Base-by-base conservation (phyloP, 2,113 vertebrate species). In the Laterallus jamaicensis region DNA sequence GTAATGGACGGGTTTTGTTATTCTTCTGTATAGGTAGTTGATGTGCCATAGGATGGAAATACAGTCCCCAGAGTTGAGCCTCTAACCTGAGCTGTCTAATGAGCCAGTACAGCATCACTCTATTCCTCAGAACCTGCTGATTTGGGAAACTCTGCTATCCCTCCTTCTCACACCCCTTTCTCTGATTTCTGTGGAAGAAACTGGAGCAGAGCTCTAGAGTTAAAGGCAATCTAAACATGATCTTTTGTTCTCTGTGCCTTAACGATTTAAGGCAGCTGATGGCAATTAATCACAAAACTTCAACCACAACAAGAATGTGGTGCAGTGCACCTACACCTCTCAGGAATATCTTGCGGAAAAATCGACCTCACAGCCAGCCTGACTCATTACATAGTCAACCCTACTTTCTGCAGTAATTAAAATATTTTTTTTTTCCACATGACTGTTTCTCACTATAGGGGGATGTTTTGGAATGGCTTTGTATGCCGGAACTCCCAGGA, bases 281-380 rank as follows among this genome's bases (percentile, higher is more conserved):
- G n/a, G 60, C 19, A 69, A 62, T 92, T 80, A 73, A 95, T 85
- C 55, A 90, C 54, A 74, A 50, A 66, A 50, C 62, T 92, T 90
- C 47, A 73, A 56, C 19, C 28, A 52, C 50, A 68, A 60, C 0
- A 1, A 82, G 47, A 90, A 62, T 32, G 24, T 1, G 5, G 3
- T 25, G 29, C 31, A 52, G 10, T 12, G 25, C 76, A 70, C 67
- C 74, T 62, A 75, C 58, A 79, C 6, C 15, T 66, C 39, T 82
- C 40, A 62, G 42, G 56, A 88, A 97, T 82, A 96, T n/a, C 11
- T 42, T 50, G 49, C 15, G 26, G 75, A 47, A 86, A 96, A 86
- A 56, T 0, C 75, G 73, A 88, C 64, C 73, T 78, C 15, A 47
- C 52, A 86, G 83, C 52, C 16, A 82, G 37, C 13, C 37, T 66